A percentile compares a stretch with the other conserved stretches of the same genome.
Evolutionary conservation across 2,888 invertebrate species (phyloP).

Genomic region (Pyrochroa serraticornis): DNA sequence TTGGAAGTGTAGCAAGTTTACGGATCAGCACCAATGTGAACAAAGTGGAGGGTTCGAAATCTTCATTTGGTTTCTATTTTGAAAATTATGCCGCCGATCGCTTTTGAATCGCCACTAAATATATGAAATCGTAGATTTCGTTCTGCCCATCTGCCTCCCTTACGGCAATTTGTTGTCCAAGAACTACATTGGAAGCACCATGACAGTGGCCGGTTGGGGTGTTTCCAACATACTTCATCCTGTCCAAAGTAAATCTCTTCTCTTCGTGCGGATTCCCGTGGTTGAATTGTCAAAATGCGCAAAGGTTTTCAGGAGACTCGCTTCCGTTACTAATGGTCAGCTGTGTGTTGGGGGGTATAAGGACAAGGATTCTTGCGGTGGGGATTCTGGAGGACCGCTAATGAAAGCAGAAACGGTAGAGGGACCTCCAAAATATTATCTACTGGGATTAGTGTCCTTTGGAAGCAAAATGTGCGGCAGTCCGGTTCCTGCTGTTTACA

Average conservation of each 20-base stretch:
- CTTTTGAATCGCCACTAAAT: constrained; percentile 11
- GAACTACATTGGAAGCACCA: constrained; percentile 54
- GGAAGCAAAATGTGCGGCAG: constrained; percentile 63
- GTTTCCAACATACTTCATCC: constrained; percentile 36
- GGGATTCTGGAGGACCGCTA: constrained; percentile 69
- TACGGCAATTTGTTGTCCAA: constrained; percentile 53
- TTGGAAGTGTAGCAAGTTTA: too few relatives aligned
- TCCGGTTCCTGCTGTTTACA: constrained; percentile 66
- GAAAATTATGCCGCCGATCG: too few relatives aligned
- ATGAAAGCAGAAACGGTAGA: constrained; percentile 57
- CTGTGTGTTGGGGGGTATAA: constrained; percentile 59
- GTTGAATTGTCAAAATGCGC: constrained; percentile 40
- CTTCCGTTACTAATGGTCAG: constrained; percentile 21
- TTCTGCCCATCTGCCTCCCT: constrained; percentile 66
- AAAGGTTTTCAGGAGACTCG: constrained; percentile 6
- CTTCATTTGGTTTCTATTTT: too few relatives aligned
- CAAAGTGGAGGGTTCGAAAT: too few relatives aligned
- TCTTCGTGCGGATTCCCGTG: constrained; percentile 50
- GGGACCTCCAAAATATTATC: constrained; percentile 61
- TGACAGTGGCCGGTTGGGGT: constrained; percentile 64
- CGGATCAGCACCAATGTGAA: too few relatives aligned
- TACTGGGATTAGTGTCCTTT: constrained; percentile 67
- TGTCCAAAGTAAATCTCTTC: constrained; percentile 45
- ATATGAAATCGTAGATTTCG: constrained; percentile 57
- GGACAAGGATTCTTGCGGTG: constrained; percentile 66